Conservation (phyloP, 2,113 vertebrate genomes). For the Pomatorhinus ruficollis region DNA sequence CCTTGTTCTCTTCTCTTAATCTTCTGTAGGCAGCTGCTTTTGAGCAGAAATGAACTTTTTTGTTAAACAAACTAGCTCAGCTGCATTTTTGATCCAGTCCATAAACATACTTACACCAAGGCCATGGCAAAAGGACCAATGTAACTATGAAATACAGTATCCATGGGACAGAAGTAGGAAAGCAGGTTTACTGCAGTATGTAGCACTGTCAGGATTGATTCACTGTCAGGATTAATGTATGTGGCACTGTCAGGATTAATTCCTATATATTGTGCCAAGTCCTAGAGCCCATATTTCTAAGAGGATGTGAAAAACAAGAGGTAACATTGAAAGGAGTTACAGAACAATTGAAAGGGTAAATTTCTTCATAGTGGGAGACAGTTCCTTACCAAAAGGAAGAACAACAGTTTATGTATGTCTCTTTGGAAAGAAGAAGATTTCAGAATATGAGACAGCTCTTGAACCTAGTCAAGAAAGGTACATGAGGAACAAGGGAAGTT, state of each 20-base stretch:
- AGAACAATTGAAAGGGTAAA: neutral
- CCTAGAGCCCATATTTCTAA: neutral
- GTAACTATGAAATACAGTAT: neutral
- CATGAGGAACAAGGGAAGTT: neutral
- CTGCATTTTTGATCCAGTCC: neutral
- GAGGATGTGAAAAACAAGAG: neutral
- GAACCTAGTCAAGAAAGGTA: neutral
- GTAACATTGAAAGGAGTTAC: neutral
- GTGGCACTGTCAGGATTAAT: neutral
- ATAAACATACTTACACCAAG: neutral
- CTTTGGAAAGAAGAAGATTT: neutral
- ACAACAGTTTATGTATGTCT: neutral
- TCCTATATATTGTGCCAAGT: rapidly evolving
- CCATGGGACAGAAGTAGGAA: neutral
- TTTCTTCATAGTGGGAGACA: neutral
- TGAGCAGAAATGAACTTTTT: neutral
- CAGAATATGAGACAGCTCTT: neutral
- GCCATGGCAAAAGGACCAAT: neutral
- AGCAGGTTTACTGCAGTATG: neutral
- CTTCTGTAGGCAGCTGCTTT: neutral
- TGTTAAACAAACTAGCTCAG: neutral
- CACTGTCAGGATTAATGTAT: neutral
- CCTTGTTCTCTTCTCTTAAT: neutral
- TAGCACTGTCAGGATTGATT: neutral
- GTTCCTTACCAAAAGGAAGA: neutral